These are phyloP conservation scores for Gibbula magus DNA, from an alignment of 2,888 invertebrate genomes.

Conservation along the genomic window DNA sequence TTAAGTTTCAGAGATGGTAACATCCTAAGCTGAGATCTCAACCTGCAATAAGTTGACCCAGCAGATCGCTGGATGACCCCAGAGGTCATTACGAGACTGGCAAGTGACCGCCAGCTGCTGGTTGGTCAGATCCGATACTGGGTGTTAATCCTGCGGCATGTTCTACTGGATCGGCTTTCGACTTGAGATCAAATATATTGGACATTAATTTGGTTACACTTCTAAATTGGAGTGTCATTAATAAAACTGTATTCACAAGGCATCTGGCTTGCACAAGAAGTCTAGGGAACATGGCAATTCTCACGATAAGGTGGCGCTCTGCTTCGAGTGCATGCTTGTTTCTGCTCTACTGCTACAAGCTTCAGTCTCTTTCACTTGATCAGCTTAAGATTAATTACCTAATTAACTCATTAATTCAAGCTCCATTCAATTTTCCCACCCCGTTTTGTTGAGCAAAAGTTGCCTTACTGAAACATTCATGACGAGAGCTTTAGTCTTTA, in stretches of 20 bases:
- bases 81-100: neutral
- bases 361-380: neutral
- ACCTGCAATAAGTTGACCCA: neutral
- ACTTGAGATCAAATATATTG: neutral
- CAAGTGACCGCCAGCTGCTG: neutral
- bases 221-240: constrained; percentile 2
- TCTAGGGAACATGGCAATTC: neutral
- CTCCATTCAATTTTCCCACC: constrained; percentile 14
- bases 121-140: neutral
- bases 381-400: neutral
- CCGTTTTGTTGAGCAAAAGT: neutral
- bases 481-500: neutral
- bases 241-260: neutral
- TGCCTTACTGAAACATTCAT: constrained; percentile 13
- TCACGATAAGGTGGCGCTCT: too few species aligned
- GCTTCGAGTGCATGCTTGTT: too few species aligned
- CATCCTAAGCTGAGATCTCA: neutral
- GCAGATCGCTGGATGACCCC: neutral
- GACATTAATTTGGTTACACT: constrained; percentile 17
- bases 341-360: neutral
- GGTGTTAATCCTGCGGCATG: neutral
- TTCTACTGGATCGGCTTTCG: neutral
- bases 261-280: constrained; percentile 16
- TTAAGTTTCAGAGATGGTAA: neutral
- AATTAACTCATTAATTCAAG: constrained; percentile 12